Evolutionary conservation across 2,113 vertebrate species (phyloP), one percentile per base, ranked within the genome.

Genomic region (Cyprinus carpio): DNA sequence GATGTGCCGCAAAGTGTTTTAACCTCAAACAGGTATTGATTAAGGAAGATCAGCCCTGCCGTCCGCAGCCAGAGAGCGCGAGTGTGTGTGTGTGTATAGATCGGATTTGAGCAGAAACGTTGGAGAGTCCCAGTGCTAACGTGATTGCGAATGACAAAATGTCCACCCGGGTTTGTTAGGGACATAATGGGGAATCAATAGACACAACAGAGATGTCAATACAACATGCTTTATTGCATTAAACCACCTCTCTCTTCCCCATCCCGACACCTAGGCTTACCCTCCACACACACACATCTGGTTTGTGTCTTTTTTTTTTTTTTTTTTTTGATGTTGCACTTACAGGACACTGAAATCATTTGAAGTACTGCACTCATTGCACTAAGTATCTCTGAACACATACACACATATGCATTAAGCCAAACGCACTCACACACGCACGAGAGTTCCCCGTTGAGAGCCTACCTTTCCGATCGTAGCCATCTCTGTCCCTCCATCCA

Each of bases 141-240:
- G 90, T 94, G 94, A 94, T 95, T 94, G 94, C 89, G 88, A 94
- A 94, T 95, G 94, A 94, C 94, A 95, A 94, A 94, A 94, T 92
- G 93, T 94, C 94, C 93, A 91, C 90, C 92, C 90, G 93, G 94
- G 94, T 95, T 95, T 95, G 93, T 95, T 95, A 95, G 94, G 90
- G 92, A 92, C 93, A 92, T 95, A 95, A 95, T 95, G 93, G 93
- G 92, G 94, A 95, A 95, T 95, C 94, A 94, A 95, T 95, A 94
- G 92, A 94, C 94, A 95, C 94, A 95, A 94, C 94, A 94, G 93
- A 94, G 93, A 94, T 94, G 94, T 95, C 94, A 95, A 95, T 95
- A 95, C 94, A 93, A 94, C 93, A 95, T 94, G 93, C 92, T 94
- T 95, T 94, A 95, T 95, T 95, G 93, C 92, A 93, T 95, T 95